A percentile compares a stretch with the other conserved stretches of the same genome.
phyloP scores from a whole-genome alignment of 2,113 vertebrate species.

The Grammomys dolichurus region DNA sequence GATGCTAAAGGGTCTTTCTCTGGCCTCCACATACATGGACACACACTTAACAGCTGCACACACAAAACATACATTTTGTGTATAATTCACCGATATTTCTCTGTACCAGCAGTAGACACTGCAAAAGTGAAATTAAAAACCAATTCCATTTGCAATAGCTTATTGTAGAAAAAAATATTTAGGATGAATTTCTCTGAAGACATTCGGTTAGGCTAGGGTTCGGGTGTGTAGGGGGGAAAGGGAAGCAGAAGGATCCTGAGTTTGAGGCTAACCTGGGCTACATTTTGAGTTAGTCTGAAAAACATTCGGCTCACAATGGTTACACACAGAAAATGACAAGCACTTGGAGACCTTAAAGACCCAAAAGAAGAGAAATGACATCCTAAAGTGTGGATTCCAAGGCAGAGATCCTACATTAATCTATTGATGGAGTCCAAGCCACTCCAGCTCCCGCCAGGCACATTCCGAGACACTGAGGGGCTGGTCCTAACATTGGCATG shows the following conservation, averaged over 20 bases:
- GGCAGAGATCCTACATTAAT: not conserved
- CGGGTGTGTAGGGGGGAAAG: not conserved
- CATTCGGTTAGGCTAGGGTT: not conserved
- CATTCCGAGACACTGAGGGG: not conserved
- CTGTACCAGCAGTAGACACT: not conserved
- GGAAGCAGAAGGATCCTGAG: not conserved
- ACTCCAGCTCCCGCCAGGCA: not conserved
- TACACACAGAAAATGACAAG: not conserved
- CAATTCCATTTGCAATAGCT: not conserved
- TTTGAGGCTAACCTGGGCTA: not conserved
- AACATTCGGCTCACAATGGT: not conserved
- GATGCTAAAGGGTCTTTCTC: too few relatives aligned
- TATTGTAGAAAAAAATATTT: not conserved
- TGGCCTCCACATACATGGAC: not conserved
- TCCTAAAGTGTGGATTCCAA: not conserved
- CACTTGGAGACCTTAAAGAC: not conserved
- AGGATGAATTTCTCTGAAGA: not conserved
- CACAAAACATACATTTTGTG: not conserved
- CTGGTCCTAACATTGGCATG: not conserved
- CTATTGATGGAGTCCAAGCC: not conserved
- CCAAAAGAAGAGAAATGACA: not conserved
- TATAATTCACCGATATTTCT: not conserved
- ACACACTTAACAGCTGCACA: not conserved
- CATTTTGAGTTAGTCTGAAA: not conserved
- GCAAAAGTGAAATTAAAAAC: not conserved